phyloP scores from a whole-genome alignment of 2,797 vertebrate species.

The Coregonus sp. region DNA sequence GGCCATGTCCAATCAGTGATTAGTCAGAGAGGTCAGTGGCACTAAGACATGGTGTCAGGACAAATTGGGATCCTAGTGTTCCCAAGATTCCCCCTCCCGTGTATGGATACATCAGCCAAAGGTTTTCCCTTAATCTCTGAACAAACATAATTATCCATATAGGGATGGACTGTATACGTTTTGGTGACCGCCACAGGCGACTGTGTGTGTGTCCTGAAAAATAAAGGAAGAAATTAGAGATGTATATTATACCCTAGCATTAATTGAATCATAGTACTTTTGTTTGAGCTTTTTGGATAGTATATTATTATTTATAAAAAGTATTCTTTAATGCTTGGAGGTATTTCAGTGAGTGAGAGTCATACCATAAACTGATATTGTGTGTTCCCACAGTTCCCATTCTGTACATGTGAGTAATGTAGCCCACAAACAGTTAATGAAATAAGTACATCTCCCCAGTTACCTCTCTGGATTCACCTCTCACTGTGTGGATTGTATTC shows the following conservation, averaged over 20 bases:
- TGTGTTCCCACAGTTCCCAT: conserved; percentile 18
- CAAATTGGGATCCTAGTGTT: conserved; percentile 46
- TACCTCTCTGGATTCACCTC: conserved; percentile 58
- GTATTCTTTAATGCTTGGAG: neutral
- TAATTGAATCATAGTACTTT: too few species aligned
- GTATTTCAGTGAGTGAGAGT: conserved; percentile 16
- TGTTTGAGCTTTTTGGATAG: too few species aligned
- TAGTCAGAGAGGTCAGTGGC: conserved; percentile 9
- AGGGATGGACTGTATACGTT: neutral
- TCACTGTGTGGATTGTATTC: conserved; percentile 57
- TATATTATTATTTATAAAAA: neutral
- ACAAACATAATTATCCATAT: neutral
- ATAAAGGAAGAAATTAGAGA: too few species aligned
- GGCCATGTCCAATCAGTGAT: conserved; percentile 1
- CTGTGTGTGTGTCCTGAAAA: too few species aligned
- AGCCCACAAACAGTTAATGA: conserved; percentile 64
- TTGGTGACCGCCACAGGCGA: neutral
- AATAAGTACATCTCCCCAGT: conserved; percentile 56
- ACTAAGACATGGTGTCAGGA: conserved; percentile 29
- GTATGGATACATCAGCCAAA: neutral
- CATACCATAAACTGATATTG: conserved; percentile 21
- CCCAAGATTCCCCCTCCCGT: conserved; percentile 5
- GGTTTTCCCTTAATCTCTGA: conserved; percentile 14
- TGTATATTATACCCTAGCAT: too few species aligned
- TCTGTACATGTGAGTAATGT: conserved; percentile 1